phyloP scores from a whole-genome alignment of 2,113 vertebrate genomes.

The Chroicocephalus ridibundus region DNA sequence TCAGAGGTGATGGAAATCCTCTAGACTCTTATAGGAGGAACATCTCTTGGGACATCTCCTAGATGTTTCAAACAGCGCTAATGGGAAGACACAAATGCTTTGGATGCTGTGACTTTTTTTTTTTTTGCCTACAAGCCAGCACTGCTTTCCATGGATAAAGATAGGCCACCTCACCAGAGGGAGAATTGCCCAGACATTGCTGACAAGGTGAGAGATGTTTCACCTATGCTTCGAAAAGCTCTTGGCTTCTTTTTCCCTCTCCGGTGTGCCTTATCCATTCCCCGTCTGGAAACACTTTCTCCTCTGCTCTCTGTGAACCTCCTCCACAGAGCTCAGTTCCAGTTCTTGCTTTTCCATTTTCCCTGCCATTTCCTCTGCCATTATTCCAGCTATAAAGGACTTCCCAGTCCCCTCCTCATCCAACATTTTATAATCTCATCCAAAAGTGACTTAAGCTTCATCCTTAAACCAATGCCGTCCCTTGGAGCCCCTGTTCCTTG shows the following conservation, averaged over 20 bases:
- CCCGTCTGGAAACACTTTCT: neutral
- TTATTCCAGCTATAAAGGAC: neutral
- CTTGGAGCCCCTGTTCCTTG: neutral
- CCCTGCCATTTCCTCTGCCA: neutral
- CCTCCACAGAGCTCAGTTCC: neutral
- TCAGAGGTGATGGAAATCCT: neutral
- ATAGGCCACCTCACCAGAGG: neutral
- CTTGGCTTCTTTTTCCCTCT: neutral
- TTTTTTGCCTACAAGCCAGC: neutral
- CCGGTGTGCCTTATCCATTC: neutral
- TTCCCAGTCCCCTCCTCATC: neutral
- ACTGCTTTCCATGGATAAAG: neutral
- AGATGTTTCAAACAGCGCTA: neutral
- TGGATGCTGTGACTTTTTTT: neutral
- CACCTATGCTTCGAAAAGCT: neutral
- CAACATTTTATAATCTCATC: neutral
- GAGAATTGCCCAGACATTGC: neutral
- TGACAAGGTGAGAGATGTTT: constrained; percentile 7
- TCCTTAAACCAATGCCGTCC: neutral
- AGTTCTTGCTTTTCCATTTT: neutral
- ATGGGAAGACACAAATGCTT: neutral
- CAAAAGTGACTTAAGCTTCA: neutral
- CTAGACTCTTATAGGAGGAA: neutral
- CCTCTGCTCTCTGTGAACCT: neutral
- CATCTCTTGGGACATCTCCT: neutral